Evolutionary conservation across 2,797 vertebrate genomes (phyloP), one percentile per base, ranked within the genome.

Genomic region (Luscinia luscinia): DNA sequence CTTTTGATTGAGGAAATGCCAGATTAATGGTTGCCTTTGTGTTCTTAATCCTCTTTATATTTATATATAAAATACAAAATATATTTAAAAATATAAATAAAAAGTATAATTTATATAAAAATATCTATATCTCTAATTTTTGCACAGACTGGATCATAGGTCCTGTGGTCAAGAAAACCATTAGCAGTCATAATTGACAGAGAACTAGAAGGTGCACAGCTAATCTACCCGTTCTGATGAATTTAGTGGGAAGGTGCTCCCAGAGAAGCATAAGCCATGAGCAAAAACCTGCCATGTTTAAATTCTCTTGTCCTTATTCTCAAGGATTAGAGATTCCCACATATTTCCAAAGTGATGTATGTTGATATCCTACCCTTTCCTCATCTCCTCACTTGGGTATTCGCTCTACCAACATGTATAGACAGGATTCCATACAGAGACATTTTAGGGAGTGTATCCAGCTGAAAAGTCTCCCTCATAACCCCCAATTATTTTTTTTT

Each of bases 21-120:
- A 85, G 63, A 43, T 85, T 58, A 74, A 61, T 6, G 9, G 22
- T 67, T 87, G 57, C 18, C 68, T 52, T 5, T 66, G 59, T 62
- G 45, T 41, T 88, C 34, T 46, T 92, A 51, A 55, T 87, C 90
- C 52, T 59, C 32, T 79, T 93, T 74, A 3, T 61, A 23, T 73
- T 38, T 49, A 49, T 52, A 52, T 52, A 19, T 30, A 30, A 52
- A 52, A 27, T 27, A 49, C 9, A 52, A 52, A 52, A 27, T 16
- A 49, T 9, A 49, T 49, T 34, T 34, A 27, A 49, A 49, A 27
- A 28, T 30, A 30, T 30, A 28, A 18, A 51, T 28, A 51, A 30
- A 30, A 52, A 51, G 10, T 27, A 9, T 28, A 51, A 30, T 49
- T 9, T 49, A 16, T 27, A 15, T 27, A 16, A 24, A 49, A 16